These are phyloP conservation scores for Turnix velox DNA, from an alignment of 2,113 vertebrate species.

Conservation along the genomic window DNA sequence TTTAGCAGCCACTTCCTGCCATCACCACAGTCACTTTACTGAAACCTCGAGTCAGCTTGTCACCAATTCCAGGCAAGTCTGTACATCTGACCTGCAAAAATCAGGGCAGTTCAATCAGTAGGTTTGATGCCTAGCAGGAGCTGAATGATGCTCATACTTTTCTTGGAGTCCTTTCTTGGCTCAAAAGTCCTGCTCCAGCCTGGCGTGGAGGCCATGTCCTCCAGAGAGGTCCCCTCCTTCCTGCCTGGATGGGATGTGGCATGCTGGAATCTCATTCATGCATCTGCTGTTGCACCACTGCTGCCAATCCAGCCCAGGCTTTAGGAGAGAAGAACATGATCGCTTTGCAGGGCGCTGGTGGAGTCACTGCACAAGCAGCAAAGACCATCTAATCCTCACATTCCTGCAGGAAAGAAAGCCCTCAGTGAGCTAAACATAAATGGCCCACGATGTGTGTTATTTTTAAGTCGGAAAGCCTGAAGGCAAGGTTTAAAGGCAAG, in stretches of 20 bases:
- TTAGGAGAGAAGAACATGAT: constrained; percentile 48
- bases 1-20: not conserved
- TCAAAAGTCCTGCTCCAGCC: fast-evolving
- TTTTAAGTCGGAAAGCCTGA: constrained; percentile 44
- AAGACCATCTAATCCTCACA: constrained; percentile 54
- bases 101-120: not conserved
- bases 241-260: fast-evolving
- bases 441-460: constrained; percentile 41
- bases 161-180: not conserved
- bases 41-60: not conserved
- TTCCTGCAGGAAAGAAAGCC: constrained; percentile 48
- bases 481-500: constrained; percentile 48
- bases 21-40: not conserved
- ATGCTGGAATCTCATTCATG: constrained; percentile 39
- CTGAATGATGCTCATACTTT: not conserved
- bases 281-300: not conserved
- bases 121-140: not conserved
- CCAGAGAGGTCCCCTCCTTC: not conserved
- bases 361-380: not conserved
- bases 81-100: not conserved
- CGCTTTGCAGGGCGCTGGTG: not conserved
- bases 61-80: not conserved
- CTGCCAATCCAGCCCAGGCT: constrained; percentile 30
- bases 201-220: fast-evolving
- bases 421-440: constrained; percentile 51